phyloP scores from a whole-genome alignment of 2,888 invertebrate species.

The Tiphia femorata region DNA sequence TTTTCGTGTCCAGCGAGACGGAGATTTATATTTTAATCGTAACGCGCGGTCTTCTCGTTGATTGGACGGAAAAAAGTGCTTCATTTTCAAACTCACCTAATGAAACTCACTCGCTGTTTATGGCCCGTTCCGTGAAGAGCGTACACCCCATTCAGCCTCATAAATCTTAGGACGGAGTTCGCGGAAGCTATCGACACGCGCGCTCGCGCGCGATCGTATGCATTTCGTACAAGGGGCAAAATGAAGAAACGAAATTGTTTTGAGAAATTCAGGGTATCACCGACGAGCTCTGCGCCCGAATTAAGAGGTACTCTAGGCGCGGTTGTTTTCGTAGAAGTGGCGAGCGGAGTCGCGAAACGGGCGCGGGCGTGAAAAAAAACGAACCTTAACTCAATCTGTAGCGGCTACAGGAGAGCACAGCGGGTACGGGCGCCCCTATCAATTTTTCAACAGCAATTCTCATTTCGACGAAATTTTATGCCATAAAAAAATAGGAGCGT shows the following conservation, averaged over 20 bases:
- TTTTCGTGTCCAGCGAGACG: too few relatives aligned
- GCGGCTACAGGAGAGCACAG: slow-evolving; percentile 24
- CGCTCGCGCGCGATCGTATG: too few relatives aligned
- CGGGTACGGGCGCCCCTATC: slow-evolving; percentile 41
- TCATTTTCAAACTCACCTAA: too few relatives aligned
- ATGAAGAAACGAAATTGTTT: slow-evolving; percentile 1
- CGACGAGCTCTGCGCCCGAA: slow-evolving; percentile 22
- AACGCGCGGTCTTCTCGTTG: too few relatives aligned
- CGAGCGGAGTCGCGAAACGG: slow-evolving; percentile 36
- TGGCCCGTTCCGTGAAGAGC: too few relatives aligned
- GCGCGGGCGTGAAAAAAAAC: slow-evolving; percentile 22
- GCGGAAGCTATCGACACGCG: too few relatives aligned
- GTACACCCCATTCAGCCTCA: too few relatives aligned
- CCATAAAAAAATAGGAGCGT: slow-evolving; percentile 51
- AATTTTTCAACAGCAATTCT: slow-evolving; percentile 60
- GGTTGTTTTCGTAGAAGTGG: slow-evolving; percentile 40
- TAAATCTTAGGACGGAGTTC: too few relatives aligned
- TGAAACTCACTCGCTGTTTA: too few relatives aligned
- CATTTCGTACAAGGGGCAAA: not conserved
- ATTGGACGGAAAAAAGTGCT: too few relatives aligned
- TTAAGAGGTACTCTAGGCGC: slow-evolving; percentile 47
- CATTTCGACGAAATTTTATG: slow-evolving; percentile 53
- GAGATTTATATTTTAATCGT: too few relatives aligned
- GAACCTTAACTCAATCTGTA: slow-evolving; percentile 50
- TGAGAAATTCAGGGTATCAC: slow-evolving; percentile 8